Conservation (phyloP, 2,888 invertebrate genomes). For the Himalopsyche tibetana region DNA sequence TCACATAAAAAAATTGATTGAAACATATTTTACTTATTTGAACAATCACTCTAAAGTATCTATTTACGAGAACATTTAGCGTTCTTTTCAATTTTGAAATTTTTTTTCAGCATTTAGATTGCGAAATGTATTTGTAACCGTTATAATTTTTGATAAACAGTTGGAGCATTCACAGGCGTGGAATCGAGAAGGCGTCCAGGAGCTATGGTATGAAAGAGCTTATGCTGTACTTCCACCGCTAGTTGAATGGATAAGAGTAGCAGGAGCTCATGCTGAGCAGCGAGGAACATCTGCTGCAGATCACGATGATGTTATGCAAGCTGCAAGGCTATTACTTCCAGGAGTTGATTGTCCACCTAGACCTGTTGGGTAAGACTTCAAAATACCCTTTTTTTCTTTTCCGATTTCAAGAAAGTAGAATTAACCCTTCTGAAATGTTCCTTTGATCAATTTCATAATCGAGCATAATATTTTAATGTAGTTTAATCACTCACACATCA, state of each 20-base stretch:
- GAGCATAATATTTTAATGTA: too few species aligned
- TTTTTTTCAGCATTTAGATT: neutral
- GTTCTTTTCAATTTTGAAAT: neutral
- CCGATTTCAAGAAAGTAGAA: too few species aligned
- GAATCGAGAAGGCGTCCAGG: constrained; percentile 78
- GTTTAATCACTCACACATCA: too few species aligned
- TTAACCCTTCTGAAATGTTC: too few species aligned
- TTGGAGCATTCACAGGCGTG: constrained; percentile 79
- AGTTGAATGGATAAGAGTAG: constrained; percentile 93
- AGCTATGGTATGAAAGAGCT: constrained; percentile 90
- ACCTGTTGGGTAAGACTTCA: constrained; percentile 78
- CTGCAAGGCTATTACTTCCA: constrained; percentile 89
- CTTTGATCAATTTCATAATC: too few species aligned
- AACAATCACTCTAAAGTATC: too few species aligned
- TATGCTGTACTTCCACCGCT: constrained; percentile 92
- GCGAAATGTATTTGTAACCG: neutral
- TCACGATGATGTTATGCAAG: constrained; percentile 92
- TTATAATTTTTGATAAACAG: constrained; percentile 69
- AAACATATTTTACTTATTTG: neutral
- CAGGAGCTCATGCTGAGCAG: constrained; percentile 88
- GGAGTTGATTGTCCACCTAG: constrained; percentile 93
- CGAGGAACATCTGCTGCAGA: constrained; percentile 87
- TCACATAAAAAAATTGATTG: neutral
- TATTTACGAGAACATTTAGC: too few species aligned
- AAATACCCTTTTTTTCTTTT: too few species aligned